Evolutionary conservation across 1,140 invertebrate genomes (phyloP), one percentile per base, ranked within the genome.

Genomic region (Danaus melanippus): DNA sequence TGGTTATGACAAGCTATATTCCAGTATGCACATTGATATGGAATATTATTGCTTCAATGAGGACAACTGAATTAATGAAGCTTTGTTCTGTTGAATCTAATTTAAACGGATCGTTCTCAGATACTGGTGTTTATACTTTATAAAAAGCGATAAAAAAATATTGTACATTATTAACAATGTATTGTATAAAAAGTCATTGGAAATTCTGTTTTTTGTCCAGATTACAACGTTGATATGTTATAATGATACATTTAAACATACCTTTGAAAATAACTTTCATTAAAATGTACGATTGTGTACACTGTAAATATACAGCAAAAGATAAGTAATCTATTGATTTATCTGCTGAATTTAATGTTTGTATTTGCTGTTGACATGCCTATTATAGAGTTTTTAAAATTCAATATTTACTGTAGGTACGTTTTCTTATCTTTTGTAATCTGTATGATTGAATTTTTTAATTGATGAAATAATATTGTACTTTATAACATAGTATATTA

Each of bases 1-100:
- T 76, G 66, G 64, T 71, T 74, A 75, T 73, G 74, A 76, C 74
- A 72, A 62, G 60, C 48, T 46, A 45, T 56, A 50, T 67, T 39
- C 41, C 50, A 51, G 63, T 67, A 76, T 71, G 60, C 64, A 63
- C 73, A 68, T 70, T 66, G 73, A 60, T 71, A 67, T 56, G 53
- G 60, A 46, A 58, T 60, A 61, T 67, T 59, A 64, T 67, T 64
- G 60, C 58, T 67, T 68, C 64, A 66, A 65, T 66, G 50, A 66
- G 54, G 60, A 67, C 60, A 65, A 63, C 65, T 66, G 71, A 71
- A 74, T 74, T 70, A 71, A 74, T 71, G 64, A 63, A 66, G 51
- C 69, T 70, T 72, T 74, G 69, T 74, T 68, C 71, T 62, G 12
- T 47, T 60, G 69, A 66, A 69, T 71, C 56, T 69, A 64, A 71